Conservation (phyloP, 2,888 invertebrate species). For the Cremastinae sp. region DNA sequence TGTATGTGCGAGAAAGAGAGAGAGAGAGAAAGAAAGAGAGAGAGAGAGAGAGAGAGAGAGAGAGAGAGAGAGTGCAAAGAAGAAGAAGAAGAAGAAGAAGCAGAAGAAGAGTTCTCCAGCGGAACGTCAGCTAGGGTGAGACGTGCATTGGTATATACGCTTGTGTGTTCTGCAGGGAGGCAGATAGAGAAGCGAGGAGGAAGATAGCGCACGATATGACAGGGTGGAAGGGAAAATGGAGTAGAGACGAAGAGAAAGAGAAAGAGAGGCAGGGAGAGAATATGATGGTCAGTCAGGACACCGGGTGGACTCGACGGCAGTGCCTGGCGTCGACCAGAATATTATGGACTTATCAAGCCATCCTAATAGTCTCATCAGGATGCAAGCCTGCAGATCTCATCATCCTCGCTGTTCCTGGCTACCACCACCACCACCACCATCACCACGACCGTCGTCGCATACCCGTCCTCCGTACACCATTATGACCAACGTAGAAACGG, state of each 20-base stretch:
- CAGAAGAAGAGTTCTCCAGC: constrained; percentile 64
- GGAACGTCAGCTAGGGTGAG: constrained; percentile 69
- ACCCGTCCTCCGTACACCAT: constrained; percentile 50
- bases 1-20: too few relatives aligned
- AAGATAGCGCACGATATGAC: constrained; percentile 47
- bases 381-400: constrained; percentile 80
- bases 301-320: constrained; percentile 74
- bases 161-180: constrained; percentile 50
- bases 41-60: constrained; percentile 1
- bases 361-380: constrained; percentile 80
- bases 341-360: constrained; percentile 80
- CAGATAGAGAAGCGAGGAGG: constrained; percentile 43
- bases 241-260: constrained; percentile 36
- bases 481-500: constrained; percentile 70
- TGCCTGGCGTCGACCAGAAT: constrained; percentile 75
- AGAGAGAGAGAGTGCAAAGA: constrained; percentile 33
- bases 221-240: constrained; percentile 56
- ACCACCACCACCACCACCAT: constrained; percentile 58
- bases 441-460: constrained; percentile 36
- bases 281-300: constrained; percentile 63
- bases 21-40: too few relatives aligned
- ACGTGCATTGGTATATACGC: constrained; percentile 22
- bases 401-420: constrained; percentile 73
- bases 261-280: constrained; percentile 61
- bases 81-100: constrained; percentile 71